phyloP scores from a whole-genome alignment of 2,888 invertebrate species.

The Onthophagus sagittarius region DNA sequence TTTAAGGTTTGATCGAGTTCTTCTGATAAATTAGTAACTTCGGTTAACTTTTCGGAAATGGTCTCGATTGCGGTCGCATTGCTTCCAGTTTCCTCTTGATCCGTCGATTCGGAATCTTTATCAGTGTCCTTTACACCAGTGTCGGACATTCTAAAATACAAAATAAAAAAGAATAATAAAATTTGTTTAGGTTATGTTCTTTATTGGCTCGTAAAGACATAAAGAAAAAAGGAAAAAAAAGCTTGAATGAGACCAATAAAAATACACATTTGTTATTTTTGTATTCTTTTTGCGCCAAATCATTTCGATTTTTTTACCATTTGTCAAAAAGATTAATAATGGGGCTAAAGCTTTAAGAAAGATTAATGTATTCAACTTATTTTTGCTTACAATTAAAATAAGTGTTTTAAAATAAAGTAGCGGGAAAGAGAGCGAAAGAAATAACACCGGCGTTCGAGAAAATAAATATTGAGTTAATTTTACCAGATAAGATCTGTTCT shows the following conservation, averaged over 20 bases:
- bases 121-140: constrained; percentile 27
- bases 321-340: too few species aligned
- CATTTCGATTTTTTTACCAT: too few species aligned
- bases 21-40: constrained; percentile 65
- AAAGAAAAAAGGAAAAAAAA: neutral
- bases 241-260: too few species aligned
- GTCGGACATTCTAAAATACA: constrained; percentile 32
- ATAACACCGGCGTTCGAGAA: neutral
- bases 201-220: neutral
- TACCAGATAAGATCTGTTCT: neutral
- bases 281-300: too few species aligned
- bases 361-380: too few species aligned
- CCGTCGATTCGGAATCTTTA: constrained; percentile 27
- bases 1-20: constrained; percentile 59
- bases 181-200: neutral
- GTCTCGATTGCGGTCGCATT: constrained; percentile 64
- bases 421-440: neutral
- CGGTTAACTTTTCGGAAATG: constrained; percentile 60
- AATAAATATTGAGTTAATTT: neutral
- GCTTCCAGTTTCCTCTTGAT: constrained; percentile 34
- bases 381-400: neutral
- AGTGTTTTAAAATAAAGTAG: constrained; percentile 2
- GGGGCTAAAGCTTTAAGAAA: too few species aligned
- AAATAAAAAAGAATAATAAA: neutral
- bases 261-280: too few species aligned